Evolutionary conservation across 2,888 invertebrate genomes (phyloP).

Genomic region (Salticus scenicus): DNA sequence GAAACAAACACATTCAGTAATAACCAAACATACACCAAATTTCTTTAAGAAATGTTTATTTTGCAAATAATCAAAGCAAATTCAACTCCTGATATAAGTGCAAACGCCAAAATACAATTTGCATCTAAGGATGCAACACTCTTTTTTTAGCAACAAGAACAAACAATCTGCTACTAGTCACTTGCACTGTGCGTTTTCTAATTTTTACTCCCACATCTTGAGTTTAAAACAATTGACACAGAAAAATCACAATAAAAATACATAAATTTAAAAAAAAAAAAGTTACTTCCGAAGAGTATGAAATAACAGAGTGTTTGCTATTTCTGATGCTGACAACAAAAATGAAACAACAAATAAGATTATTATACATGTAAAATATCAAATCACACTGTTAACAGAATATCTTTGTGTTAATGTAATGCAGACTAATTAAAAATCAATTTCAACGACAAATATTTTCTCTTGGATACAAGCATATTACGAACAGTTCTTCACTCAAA

Average conservation of each 20-base stretch:
- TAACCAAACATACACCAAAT: too few species aligned
- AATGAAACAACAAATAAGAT: too few species aligned
- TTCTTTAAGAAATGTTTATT: constrained; percentile 54
- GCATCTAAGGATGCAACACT: background rate
- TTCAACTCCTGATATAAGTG: constrained; percentile 1
- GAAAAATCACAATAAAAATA: background rate
- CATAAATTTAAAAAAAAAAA: background rate
- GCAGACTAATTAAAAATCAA: too few species aligned
- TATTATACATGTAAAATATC: too few species aligned
- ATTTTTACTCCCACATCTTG: background rate
- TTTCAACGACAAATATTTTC: too few species aligned
- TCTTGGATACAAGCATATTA: too few species aligned
- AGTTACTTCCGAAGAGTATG: too few species aligned
- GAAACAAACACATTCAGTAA: too few species aligned
- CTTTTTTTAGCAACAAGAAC: constrained; percentile 11
- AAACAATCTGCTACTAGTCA: background rate
- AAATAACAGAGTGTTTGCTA: background rate
- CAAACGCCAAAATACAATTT: background rate
- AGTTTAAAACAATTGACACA: background rate
- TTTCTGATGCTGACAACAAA: too few species aligned
- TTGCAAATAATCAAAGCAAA: constrained; percentile 37
- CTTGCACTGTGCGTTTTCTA: constrained; percentile 11
- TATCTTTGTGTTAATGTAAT: too few species aligned
- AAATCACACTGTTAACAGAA: too few species aligned
- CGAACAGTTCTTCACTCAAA: too few species aligned